Evolutionary conservation across 2,888 invertebrate genomes (phyloP).

Genomic region (Agrochola macilenta): DNA sequence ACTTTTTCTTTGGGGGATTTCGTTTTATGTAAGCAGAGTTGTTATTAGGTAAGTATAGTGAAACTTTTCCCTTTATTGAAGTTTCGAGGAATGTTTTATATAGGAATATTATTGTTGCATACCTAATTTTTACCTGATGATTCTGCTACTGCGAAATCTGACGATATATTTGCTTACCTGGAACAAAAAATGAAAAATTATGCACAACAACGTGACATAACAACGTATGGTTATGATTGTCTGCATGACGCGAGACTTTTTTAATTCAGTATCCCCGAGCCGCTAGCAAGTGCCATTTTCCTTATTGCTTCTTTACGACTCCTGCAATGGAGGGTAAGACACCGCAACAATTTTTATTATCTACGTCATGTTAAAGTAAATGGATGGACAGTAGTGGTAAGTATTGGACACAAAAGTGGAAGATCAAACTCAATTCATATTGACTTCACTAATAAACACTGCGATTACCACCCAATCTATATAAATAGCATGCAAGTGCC

Average conservation of each 20-base stretch:
- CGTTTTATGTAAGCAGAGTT: constrained; percentile 12
- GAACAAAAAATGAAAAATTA: constrained; percentile 31
- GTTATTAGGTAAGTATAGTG: background rate
- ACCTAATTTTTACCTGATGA: constrained; percentile 9
- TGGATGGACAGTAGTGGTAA: too few species aligned
- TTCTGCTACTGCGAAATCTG: background rate
- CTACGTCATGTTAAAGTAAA: background rate
- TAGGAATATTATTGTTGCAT: background rate
- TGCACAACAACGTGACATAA: background rate
- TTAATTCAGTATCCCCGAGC: constrained; percentile 3
- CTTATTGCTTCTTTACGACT: constrained; percentile 19
- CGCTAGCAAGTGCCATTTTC: constrained; percentile 8
- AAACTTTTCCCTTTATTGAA: background rate
- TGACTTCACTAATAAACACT: too few species aligned
- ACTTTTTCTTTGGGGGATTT: constrained; percentile 14
- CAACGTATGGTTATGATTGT: background rate
- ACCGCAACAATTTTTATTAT: constrained; percentile 4
- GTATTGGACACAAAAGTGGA: too few species aligned
- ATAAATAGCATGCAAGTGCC: too few species aligned
- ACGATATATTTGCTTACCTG: constrained; percentile 41
- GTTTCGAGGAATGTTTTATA: background rate
- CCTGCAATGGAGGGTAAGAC: background rate
- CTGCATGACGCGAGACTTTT: background rate
- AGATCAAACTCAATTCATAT: too few species aligned
- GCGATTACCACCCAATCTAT: too few species aligned